Conservation (phyloP, 1,140 invertebrate genomes). For the Drosophila kepulauana region DNA sequence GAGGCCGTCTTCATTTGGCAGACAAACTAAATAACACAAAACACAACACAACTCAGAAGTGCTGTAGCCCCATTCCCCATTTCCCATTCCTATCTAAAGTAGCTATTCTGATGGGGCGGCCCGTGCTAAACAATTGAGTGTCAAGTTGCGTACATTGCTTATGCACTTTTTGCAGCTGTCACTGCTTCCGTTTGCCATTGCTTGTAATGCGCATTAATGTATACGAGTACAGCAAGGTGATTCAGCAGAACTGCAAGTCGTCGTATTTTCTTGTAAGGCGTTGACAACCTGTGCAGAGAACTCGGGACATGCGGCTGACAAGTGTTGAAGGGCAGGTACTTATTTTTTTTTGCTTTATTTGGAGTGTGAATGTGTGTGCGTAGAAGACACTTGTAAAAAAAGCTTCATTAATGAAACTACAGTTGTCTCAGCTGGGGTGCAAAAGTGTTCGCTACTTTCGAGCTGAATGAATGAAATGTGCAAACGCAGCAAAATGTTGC, state of each 20-base stretch:
- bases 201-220: slow-evolving; percentile 51
- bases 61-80: neutral
- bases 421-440: slow-evolving; percentile 13
- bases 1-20: slow-evolving; percentile 43
- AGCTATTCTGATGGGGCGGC: neutral
- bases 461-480: slow-evolving; percentile 44
- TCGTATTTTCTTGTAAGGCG: slow-evolving; percentile 20
- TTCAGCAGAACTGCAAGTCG: slow-evolving; percentile 47
- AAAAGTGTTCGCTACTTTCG: slow-evolving; percentile 48
- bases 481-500: slow-evolving; percentile 24
- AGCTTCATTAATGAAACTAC: slow-evolving; percentile 34
- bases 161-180: slow-evolving; percentile 41
- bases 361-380: slow-evolving; percentile 8
- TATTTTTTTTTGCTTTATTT: slow-evolving; percentile 28
- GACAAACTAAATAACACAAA: slow-evolving; percentile 37
- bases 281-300: slow-evolving; percentile 38
- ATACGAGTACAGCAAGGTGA: slow-evolving; percentile 54
- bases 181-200: slow-evolving; percentile 3
- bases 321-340: slow-evolving; percentile 60
- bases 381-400: slow-evolving; percentile 14
- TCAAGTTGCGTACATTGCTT: slow-evolving; percentile 63
- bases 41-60: slow-evolving; percentile 9
- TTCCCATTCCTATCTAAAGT: neutral
- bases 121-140: slow-evolving; percentile 58
- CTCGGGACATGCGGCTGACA: slow-evolving; percentile 35